Evolutionary conservation across 1,140 invertebrate genomes (phyloP).

Genomic region (Drosophila repletoides): DNA sequence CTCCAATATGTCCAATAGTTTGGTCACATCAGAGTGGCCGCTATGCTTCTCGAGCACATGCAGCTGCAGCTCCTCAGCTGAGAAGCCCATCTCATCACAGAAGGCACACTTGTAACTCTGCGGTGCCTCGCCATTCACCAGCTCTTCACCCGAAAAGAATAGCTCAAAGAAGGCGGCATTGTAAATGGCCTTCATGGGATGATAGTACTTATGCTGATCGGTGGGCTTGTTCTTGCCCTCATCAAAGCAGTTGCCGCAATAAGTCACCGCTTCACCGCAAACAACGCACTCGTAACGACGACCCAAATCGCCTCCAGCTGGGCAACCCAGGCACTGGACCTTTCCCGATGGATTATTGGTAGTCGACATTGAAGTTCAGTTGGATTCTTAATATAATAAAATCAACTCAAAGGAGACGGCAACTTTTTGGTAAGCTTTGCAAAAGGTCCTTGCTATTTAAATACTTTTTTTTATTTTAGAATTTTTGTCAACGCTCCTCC

Average conservation of each 20-base stretch:
- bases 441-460: background rate
- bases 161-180: conserved; percentile 30
- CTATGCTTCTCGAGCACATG: conserved; percentile 39
- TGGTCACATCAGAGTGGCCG: conserved; percentile 23
- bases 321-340: conserved; percentile 30
- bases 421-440: too few species aligned
- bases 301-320: conserved; percentile 2
- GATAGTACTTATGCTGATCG: conserved; percentile 47
- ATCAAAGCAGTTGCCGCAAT: conserved; percentile 42
- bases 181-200: conserved; percentile 54
- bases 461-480: background rate
- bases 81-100: conserved; percentile 44
- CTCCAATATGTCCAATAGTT: conserved; percentile 38
- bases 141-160: conserved; percentile 36
- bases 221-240: conserved; percentile 13
- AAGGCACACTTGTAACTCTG: conserved; percentile 53
- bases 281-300: conserved; percentile 45
- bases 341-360: background rate
- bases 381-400: too few species aligned
- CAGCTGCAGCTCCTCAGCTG: conserved; percentile 32
- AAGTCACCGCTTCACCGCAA: conserved; percentile 30
- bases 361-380: too few species aligned
- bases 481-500: background rate
- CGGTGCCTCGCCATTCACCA: conserved; percentile 40
- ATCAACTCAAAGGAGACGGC: too few species aligned